phyloP scores from a whole-genome alignment of 2,888 invertebrate species.

The Epinotia demarniana region DNA sequence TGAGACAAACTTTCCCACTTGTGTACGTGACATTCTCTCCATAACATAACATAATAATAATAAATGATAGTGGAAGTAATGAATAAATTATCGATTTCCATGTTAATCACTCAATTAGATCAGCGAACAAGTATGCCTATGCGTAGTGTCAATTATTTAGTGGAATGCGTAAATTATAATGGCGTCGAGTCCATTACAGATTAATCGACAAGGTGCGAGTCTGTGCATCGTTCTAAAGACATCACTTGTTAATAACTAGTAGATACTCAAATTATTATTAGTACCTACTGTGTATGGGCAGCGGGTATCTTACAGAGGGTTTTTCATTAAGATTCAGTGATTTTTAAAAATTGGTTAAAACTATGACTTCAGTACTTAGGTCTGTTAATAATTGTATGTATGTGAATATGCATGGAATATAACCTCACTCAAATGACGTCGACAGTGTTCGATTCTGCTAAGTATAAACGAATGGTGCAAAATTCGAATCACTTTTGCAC shows the following conservation, averaged over 20 bases:
- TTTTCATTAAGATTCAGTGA: too few relatives aligned
- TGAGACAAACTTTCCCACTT: not conserved
- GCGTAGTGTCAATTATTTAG: conserved; percentile 9
- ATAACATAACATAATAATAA: not conserved
- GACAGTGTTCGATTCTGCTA: too few relatives aligned
- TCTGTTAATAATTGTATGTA: too few relatives aligned
- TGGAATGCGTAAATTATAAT: not conserved
- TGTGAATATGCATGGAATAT: too few relatives aligned
- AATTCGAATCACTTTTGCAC: too few relatives aligned
- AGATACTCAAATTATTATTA: not conserved
- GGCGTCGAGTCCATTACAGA: not conserved
- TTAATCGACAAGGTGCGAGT: not conserved
- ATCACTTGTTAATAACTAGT: not conserved
- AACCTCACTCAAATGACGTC: too few relatives aligned
- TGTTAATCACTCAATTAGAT: conserved; percentile 33
- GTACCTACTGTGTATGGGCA: too few relatives aligned
- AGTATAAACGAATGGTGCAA: too few relatives aligned
- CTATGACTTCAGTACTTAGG: too few relatives aligned
- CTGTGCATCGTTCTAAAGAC: not conserved
- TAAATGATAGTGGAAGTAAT: not conserved
- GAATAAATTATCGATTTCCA: conserved; percentile 7
- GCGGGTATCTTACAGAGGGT: too few relatives aligned
- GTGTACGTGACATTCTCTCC: conserved; percentile 22
- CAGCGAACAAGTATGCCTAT: conserved; percentile 6
- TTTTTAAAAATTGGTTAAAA: too few relatives aligned